Percentiles rank a stretch among this genome's conserved stretches.
Evolutionary conservation across 2,797 vertebrate species (phyloP).

Genomic region (Acipenser oxyrinchus): DNA sequence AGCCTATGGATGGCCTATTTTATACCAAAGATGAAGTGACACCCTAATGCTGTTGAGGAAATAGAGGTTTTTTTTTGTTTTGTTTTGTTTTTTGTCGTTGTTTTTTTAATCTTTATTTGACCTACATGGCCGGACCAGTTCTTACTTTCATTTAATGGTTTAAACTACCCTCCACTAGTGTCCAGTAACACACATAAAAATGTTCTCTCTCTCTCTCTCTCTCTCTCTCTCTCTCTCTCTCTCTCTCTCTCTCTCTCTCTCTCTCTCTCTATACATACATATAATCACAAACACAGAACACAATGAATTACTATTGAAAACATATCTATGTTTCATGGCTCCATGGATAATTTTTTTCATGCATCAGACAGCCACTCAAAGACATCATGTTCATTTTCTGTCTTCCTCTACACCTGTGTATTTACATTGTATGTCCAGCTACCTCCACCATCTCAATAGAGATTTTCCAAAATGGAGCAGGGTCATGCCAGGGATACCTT

Average conservation of each 20-base stretch:
- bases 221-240: no score
- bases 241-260: no score
- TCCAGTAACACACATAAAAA: constrained; percentile 27
- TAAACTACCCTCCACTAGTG: constrained; percentile 76
- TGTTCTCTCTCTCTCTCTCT: no score
- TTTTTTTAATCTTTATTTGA: constrained; percentile 66
- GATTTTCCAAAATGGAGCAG: no score
- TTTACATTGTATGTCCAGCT: constrained; percentile 33
- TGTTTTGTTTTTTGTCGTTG: constrained; percentile 15
- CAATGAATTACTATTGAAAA: no score
- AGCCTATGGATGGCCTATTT: constrained; percentile 95
- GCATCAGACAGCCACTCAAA: no score
- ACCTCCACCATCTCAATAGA: constrained; percentile 20
- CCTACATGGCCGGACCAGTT: constrained; percentile 88
- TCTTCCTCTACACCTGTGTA: constrained; percentile 19
- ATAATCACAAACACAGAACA: no score
- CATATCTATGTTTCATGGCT: no score
- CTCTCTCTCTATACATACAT: no score
- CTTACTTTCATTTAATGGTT: constrained; percentile 66
- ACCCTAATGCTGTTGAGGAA: constrained; percentile 82
- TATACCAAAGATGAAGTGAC: constrained; percentile 99
- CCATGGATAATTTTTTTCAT: no score
- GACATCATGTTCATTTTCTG: no score
- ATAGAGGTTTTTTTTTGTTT: constrained; percentile 29
- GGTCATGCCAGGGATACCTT: no score